phyloP scores from a whole-genome alignment of 1,140 invertebrate genomes.

The Drosophila seguyi region DNA sequence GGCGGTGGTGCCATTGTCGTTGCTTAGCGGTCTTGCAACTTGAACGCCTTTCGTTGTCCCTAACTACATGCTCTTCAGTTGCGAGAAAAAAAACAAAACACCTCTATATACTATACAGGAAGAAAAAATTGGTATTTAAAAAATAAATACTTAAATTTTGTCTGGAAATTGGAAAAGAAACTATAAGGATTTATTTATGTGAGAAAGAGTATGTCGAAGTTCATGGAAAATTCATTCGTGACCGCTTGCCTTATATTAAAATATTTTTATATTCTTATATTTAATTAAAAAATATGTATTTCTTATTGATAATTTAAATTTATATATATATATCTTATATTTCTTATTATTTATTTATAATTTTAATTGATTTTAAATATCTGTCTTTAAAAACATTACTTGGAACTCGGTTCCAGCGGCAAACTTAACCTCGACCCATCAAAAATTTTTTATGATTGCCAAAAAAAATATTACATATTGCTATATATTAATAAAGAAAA shows the following conservation, averaged over 20 bases:
- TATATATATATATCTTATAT: too few relatives aligned
- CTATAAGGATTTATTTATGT: background rate
- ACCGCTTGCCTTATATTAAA: background rate
- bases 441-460: too few relatives aligned
- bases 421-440: too few relatives aligned
- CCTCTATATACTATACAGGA: background rate
- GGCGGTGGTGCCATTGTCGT: conserved; percentile 36
- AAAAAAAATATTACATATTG: too few relatives aligned
- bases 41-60: conserved; percentile 48
- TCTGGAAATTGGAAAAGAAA: background rate
- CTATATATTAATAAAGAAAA: background rate
- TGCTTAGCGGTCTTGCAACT: conserved; percentile 54
- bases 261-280: background rate
- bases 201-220: too few relatives aligned
- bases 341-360: too few relatives aligned
- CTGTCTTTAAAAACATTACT: too few relatives aligned
- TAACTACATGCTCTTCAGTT: conserved; percentile 16
- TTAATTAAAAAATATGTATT: too few relatives aligned
- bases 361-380: too few relatives aligned
- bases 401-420: too few relatives aligned
- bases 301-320: too few relatives aligned
- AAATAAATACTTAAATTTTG: background rate
- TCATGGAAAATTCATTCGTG: too few relatives aligned
- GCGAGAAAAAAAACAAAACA: background rate
- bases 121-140: background rate